Conservation (phyloP, 1,140 invertebrate genomes). For the Pemphigus obesinymphae region DNA sequence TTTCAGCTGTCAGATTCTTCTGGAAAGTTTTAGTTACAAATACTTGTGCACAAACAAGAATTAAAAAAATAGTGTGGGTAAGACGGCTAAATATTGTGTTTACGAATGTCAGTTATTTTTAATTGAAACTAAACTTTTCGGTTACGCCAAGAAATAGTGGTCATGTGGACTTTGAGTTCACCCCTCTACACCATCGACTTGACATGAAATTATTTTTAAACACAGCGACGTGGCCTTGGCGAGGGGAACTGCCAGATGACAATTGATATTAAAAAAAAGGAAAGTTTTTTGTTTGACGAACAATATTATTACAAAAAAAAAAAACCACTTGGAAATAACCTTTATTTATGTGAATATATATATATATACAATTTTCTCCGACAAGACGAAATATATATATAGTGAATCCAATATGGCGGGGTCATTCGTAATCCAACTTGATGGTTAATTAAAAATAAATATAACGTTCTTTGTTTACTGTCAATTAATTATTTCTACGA, state of each 20-base stretch:
- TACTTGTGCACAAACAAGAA: not conserved
- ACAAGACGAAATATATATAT: not conserved
- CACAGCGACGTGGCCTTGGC: not conserved
- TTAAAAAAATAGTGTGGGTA: not conserved
- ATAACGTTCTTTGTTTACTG: not conserved
- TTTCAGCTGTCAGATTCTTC: not conserved
- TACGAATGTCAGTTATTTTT: conserved; percentile 12
- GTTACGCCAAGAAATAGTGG: not conserved
- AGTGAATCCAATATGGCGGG: not conserved
- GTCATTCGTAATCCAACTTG: not conserved
- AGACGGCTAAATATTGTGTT: conserved; percentile 4
- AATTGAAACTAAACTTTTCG: conserved; percentile 26
- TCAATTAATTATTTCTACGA: not conserved
- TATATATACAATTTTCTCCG: not conserved
- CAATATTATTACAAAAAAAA: not conserved
- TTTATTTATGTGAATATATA: not conserved
- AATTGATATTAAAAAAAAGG: not conserved
- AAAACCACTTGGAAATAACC: not conserved
- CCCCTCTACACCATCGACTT: not conserved
- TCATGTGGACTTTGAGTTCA: not conserved
- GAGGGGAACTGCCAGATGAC: not conserved
- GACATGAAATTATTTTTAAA: conserved; percentile 7
- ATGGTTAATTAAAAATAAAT: conserved; percentile 9
- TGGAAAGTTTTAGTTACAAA: not conserved
- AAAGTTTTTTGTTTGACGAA: conserved; percentile 2